Evolutionary conservation across 2,888 invertebrate genomes (phyloP).

Genomic region (Eupithecia subumbrata): DNA sequence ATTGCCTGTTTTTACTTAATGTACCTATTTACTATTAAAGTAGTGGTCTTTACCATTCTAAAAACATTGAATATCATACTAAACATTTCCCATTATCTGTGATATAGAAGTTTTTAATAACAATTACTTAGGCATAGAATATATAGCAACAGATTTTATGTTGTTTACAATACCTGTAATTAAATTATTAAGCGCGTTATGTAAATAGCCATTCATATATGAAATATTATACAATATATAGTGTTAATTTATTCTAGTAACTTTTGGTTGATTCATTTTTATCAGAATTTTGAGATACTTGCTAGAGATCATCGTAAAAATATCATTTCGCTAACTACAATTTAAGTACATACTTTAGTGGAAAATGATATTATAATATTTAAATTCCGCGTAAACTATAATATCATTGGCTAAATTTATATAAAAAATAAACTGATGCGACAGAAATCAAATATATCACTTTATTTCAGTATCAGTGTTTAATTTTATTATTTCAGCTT

Average conservation of each 20-base stretch:
- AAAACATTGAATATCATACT: background rate
- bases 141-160: background rate
- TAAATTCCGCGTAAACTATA: too few species aligned
- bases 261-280: background rate
- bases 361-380: too few species aligned
- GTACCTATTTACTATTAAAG: background rate
- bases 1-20: background rate
- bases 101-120: background rate
- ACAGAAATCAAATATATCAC: too few species aligned
- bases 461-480: too few species aligned
- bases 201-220: background rate
- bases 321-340: too few species aligned
- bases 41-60: background rate
- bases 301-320: background rate
- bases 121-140: background rate
- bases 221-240: conserved; percentile 12
- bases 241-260: background rate
- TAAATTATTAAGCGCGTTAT: background rate
- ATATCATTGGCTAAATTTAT: too few species aligned
- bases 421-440: too few species aligned
- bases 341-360: too few species aligned
- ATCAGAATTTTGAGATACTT: background rate
- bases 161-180: background rate
- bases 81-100: conserved; percentile 24
- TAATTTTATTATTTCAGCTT: too few species aligned